Evolutionary conservation across 1,140 invertebrate species (phyloP), one percentile per base, ranked within the genome.

Genomic region (Melitaea cinxia): DNA sequence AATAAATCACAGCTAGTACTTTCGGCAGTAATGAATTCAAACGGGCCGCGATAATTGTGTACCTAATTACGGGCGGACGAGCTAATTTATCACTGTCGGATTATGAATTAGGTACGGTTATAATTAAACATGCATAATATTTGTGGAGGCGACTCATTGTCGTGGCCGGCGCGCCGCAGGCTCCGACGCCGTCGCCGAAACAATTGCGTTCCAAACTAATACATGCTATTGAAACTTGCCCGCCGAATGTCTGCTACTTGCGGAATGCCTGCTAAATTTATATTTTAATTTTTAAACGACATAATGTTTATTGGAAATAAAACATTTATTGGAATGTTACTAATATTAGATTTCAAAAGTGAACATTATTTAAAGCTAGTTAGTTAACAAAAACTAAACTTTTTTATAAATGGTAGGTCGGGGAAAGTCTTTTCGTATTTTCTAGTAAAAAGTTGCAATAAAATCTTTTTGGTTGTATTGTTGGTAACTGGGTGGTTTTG

Each of bases 61-160:
- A 83, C 78, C 83, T 88, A 88, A 88, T 90, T 87, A 90, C 82
- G 75, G 69, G 75, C 80, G 84, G 77, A 77, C 83, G 82, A 78
- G 73, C 73, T 82, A 81, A 88, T 90, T 86, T 88, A 90, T 90
- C 84, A 90, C 77, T 90, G 88, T 90, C 88, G 84, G 85, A 88
- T 90, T 90, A 90, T 86, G 88, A 90, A 88, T 90, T 88, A 86
- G 82, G 80, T 81, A 83, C 80, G 74, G 80, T 82, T 77, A 81
- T 88, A 86, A 90, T 90, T 82, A 86, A 87, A 88, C 85, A 88
- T 86, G 85, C 80, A 85, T 88, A 87, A 80, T 86, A 82, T 85
- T 85, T 84, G 82, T 80, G 78, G 78, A 75, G 75, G 75, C 75
- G 77, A 66, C 71, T 72, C 75, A 75, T 68, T 72, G 73, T 73